These are phyloP conservation scores for Drosophila flavopinicola DNA, from an alignment of 2,888 invertebrate species.

Conservation along the genomic window DNA sequence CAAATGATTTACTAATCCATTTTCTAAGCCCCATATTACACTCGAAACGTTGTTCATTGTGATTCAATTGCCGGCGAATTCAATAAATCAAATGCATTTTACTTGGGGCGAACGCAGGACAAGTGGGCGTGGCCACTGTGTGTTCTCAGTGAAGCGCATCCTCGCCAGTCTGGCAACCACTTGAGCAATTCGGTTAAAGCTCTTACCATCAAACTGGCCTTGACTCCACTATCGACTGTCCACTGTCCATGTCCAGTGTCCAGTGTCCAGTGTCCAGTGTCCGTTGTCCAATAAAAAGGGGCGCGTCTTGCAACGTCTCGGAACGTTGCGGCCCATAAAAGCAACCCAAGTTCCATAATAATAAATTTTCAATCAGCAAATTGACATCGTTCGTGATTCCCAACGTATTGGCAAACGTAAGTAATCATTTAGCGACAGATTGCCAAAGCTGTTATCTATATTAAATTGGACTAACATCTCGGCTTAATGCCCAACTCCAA, in stretches of 20 bases:
- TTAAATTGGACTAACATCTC: conserved; percentile 54
- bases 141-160: conserved; percentile 43
- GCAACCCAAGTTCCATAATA: conserved; percentile 57
- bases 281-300: conserved; percentile 19
- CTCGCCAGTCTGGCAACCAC: conserved; percentile 25
- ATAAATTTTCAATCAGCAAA: conserved; percentile 84
- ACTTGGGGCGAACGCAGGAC: conserved; percentile 5
- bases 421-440: conserved; percentile 68
- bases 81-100: conserved; percentile 71
- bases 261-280: background rate
- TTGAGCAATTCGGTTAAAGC: conserved; percentile 21
- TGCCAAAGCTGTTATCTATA: conserved; percentile 69
- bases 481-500: background rate
- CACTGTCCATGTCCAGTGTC: conserved; percentile 4
- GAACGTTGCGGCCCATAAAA: conserved; percentile 66
- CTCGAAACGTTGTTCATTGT: conserved; percentile 5
- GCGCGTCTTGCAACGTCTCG: conserved; percentile 39
- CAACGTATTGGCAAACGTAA: conserved; percentile 33
- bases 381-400: conserved; percentile 83
- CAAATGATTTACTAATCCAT: conserved; percentile 12
- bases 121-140: conserved; percentile 60
- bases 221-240: background rate
- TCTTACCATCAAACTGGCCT: conserved; percentile 20
- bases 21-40: background rate
- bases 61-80: conserved; percentile 32